Evolutionary conservation across 1,140 invertebrate species (phyloP).

Genomic region (Matsumurasca onukii): DNA sequence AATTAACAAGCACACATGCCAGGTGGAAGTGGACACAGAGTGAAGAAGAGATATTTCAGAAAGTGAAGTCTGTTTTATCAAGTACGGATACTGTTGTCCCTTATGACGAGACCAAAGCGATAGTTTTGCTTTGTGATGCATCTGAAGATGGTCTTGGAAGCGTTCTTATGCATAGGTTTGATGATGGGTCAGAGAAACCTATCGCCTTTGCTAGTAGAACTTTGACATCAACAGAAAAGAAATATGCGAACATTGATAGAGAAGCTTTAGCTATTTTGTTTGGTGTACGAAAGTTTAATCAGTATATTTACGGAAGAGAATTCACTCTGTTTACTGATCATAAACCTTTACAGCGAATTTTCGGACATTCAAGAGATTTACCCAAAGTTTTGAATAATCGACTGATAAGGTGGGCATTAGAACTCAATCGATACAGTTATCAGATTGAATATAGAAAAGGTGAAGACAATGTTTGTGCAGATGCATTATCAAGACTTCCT

Average conservation of each 20-base stretch:
- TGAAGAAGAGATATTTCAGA: background rate
- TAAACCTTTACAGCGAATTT: background rate
- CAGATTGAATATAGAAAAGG: background rate
- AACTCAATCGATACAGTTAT: constrained; percentile 2
- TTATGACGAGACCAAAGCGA: background rate
- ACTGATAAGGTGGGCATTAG: background rate
- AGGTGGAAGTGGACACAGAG: background rate
- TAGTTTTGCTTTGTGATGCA: background rate
- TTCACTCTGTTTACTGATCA: background rate
- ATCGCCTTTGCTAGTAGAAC: background rate
- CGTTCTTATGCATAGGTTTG: background rate
- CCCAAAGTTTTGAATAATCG: background rate
- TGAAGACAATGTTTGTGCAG: constrained; percentile 2
- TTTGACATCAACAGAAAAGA: background rate
- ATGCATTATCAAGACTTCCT: background rate
- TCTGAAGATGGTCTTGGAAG: background rate
- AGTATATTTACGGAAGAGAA: background rate
- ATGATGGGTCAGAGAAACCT: background rate
- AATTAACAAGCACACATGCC: background rate
- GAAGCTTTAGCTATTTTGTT: background rate
- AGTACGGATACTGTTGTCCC: background rate
- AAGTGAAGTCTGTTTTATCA: background rate
- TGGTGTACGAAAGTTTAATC: background rate
- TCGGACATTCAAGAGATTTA: background rate
- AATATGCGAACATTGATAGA: background rate